Conservation (phyloP, 2,797 vertebrate genomes). For the Amniataba percoides region DNA sequence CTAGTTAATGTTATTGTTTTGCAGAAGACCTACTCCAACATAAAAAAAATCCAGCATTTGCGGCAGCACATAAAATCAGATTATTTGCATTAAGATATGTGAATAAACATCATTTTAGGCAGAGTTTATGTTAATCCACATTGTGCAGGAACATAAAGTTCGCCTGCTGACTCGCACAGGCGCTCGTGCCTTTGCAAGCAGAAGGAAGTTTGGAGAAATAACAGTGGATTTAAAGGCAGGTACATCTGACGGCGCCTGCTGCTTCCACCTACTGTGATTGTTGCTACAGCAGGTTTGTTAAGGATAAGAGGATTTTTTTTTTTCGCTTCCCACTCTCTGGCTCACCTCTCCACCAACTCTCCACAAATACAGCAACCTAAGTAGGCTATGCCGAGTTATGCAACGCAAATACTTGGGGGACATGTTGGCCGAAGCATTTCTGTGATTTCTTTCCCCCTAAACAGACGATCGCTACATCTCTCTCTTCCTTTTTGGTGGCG, state of each 20-base stretch:
- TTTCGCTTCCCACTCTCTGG: slow-evolving; percentile 44
- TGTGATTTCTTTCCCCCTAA: slow-evolving; percentile 10
- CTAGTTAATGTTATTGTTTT: background rate
- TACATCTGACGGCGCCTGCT: slow-evolving; percentile 66
- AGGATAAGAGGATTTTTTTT: slow-evolving; percentile 51
- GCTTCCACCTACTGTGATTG: slow-evolving; percentile 63
- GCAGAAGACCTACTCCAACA: background rate
- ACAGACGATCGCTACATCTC: slow-evolving; percentile 48
- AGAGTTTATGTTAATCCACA: slow-evolving; percentile 18
- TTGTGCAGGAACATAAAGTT: slow-evolving; percentile 35
- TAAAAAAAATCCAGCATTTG: background rate
- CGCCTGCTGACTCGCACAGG: slow-evolving; percentile 23
- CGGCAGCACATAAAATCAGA: background rate
- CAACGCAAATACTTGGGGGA: slow-evolving; percentile 35
- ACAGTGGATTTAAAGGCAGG: slow-evolving; percentile 62
- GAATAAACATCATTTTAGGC: background rate
- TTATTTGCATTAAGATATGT: background rate
- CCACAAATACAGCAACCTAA: slow-evolving; percentile 32
- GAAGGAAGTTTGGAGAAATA: slow-evolving; percentile 55
- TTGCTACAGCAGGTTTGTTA: slow-evolving; percentile 64
- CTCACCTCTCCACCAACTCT: slow-evolving; percentile 56
- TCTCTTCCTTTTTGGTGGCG: slow-evolving; percentile 46
- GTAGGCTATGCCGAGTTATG: slow-evolving; percentile 32
- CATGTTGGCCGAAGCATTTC: slow-evolving; percentile 26
- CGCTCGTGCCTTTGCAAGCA: slow-evolving; percentile 15